Percentiles rank a stretch among this genome's conserved stretches.
Conservation (phyloP, 2,888 invertebrate genomes). For the Heliconius sara region DNA sequence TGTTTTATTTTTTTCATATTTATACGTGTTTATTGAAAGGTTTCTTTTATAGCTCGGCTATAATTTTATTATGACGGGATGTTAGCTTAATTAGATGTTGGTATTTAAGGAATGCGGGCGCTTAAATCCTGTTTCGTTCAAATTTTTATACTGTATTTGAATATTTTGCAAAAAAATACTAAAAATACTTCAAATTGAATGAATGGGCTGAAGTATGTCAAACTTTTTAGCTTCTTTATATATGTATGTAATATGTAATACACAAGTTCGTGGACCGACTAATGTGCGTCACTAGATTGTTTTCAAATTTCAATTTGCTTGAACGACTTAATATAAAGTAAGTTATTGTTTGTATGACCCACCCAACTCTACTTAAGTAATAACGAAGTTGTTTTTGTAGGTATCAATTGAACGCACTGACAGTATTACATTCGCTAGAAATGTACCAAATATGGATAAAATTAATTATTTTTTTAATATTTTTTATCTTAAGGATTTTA, state of each 20-base stretch:
- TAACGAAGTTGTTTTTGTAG: neutral
- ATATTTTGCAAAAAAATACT: neutral
- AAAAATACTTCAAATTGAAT: neutral
- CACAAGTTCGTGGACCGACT: neutral
- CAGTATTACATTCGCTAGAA: neutral
- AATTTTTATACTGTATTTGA: neutral
- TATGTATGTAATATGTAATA: neutral
- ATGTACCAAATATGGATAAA: neutral
- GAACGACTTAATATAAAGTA: neutral
- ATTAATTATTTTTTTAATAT: neutral
- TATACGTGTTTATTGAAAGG: no score
- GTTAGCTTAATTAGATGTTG: neutral
- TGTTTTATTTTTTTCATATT: no score
- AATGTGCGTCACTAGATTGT: conserved; percentile 28
- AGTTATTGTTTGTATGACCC: conserved; percentile 8
- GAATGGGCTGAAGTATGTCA: neutral
- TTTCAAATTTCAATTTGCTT: neutral
- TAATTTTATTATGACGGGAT: neutral
- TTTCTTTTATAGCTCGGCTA: neutral
- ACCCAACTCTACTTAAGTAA: neutral
- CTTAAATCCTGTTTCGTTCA: neutral
- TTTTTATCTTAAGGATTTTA: neutral
- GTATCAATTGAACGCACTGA: neutral
- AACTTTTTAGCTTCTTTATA: neutral
- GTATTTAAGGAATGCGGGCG: neutral